These are phyloP conservation scores for Sapayoa aenigma DNA, from an alignment of 2,113 vertebrate species.

Conservation along the genomic window DNA sequence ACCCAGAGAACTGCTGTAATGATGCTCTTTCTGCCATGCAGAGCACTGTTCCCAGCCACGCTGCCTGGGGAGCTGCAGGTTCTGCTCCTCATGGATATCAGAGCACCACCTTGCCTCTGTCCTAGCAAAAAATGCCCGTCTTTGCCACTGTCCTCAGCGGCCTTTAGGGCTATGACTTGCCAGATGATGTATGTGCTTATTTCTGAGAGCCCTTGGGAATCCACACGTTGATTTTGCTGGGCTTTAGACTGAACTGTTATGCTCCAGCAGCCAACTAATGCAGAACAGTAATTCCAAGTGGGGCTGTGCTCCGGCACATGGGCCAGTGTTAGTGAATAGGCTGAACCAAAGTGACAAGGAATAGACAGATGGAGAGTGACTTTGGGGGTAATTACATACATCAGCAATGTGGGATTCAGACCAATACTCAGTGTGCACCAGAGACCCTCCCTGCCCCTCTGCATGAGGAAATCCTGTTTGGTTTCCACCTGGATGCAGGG, in stretches of 20 bases:
- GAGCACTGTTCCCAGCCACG: neutral
- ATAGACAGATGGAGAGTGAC: neutral
- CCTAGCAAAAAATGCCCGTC: neutral
- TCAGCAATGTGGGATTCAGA: neutral
- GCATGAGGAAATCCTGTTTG: neutral
- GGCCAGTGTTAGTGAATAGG: neutral
- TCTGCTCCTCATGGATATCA: neutral
- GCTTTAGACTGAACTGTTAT: fast-evolving
- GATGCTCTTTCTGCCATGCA: neutral
- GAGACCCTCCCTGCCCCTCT: neutral
- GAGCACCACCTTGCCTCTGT: neutral
- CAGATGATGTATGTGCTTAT: neutral
- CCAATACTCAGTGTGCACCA: neutral
- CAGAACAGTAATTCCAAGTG: neutral
- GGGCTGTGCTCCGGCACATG: neutral
- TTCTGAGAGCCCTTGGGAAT: neutral
- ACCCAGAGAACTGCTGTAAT: fast-evolving
- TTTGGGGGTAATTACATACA: neutral
- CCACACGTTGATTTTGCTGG: neutral
- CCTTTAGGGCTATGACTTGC: neutral
- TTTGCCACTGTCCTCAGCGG: fast-evolving
- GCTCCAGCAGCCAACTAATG: neutral
- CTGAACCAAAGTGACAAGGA: neutral
- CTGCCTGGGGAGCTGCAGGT: neutral
- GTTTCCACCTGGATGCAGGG: neutral